Conservation (phyloP, 2,113 vertebrate species). For the Thomomys bottae region DNA sequence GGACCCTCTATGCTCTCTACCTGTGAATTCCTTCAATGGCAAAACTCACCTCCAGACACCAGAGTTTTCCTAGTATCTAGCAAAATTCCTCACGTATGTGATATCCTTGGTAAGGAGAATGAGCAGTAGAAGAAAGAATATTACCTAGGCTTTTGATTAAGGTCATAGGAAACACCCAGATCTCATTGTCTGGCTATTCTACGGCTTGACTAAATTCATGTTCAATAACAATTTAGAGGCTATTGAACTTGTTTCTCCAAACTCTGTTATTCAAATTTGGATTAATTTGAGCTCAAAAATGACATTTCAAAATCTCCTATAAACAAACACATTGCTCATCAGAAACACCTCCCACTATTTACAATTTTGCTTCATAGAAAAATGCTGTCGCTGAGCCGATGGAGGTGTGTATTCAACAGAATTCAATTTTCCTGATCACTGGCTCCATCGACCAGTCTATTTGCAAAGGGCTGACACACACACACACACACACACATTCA, state of each 20-base stretch:
- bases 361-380: slow-evolving; percentile 77
- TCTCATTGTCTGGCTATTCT: slow-evolving; percentile 7
- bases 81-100: not conserved
- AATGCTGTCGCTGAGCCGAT: slow-evolving; percentile 68
- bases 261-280: slow-evolving; percentile 68
- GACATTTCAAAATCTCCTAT: slow-evolving; percentile 67
- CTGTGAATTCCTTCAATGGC: not conserved
- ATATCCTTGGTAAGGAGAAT: not conserved
- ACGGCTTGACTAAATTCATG: slow-evolving; percentile 33
- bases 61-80: not conserved
- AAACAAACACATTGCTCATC: slow-evolving; percentile 72
- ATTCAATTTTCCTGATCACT: slow-evolving; percentile 83
- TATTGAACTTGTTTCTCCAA: slow-evolving; percentile 66
- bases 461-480: slow-evolving; percentile 68
- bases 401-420: slow-evolving; percentile 66
- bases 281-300: slow-evolving; percentile 72
- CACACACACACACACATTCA: slow-evolving; percentile 49
- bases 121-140: not conserved
- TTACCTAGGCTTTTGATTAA: not conserved
- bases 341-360: slow-evolving; percentile 68
- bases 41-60: not conserved
- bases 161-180: slow-evolving; percentile 17
- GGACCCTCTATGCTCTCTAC: not conserved
- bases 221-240: slow-evolving; percentile 49
- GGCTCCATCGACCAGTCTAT: slow-evolving; percentile 77